These are phyloP conservation scores for Petromus typicus DNA, from an alignment of 2,113 vertebrate species.

Conservation along the genomic window DNA sequence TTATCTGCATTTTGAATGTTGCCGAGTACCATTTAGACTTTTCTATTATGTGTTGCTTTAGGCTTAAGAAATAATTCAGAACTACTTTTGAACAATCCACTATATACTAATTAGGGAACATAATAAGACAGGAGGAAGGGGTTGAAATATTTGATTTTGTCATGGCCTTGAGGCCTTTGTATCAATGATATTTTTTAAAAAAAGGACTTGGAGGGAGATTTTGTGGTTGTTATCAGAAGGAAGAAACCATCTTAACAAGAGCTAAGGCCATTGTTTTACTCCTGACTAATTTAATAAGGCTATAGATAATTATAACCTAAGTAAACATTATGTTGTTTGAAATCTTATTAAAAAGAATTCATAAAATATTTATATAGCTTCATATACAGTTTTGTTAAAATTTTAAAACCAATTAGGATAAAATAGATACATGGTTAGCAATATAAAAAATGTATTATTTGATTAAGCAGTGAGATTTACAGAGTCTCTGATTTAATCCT, in stretches of 20 bases:
- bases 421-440: constrained; percentile 16
- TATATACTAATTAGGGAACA: not conserved
- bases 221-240: not conserved
- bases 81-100: constrained; percentile 29
- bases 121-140: not conserved
- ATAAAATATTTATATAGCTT: not conserved
- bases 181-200: constrained; percentile 50
- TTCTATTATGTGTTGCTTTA: constrained; percentile 44
- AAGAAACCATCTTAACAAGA: not conserved
- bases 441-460: constrained; percentile 41
- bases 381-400: constrained; percentile 49
- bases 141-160: constrained; percentile 13
- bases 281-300: not conserved
- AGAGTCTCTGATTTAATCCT: constrained; percentile 26
- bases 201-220: not conserved
- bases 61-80: constrained; percentile 42
- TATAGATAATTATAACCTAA: constrained; percentile 25
- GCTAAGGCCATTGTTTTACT: not conserved
- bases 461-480: not conserved
- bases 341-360: not conserved
- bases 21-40: not conserved
- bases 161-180: not conserved
- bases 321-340: not conserved
- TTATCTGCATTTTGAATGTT: constrained; percentile 42
- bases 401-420: constrained; percentile 46